Evolutionary conservation across 2,113 vertebrate species (phyloP).

Genomic region (Phaethornis superciliosus): DNA sequence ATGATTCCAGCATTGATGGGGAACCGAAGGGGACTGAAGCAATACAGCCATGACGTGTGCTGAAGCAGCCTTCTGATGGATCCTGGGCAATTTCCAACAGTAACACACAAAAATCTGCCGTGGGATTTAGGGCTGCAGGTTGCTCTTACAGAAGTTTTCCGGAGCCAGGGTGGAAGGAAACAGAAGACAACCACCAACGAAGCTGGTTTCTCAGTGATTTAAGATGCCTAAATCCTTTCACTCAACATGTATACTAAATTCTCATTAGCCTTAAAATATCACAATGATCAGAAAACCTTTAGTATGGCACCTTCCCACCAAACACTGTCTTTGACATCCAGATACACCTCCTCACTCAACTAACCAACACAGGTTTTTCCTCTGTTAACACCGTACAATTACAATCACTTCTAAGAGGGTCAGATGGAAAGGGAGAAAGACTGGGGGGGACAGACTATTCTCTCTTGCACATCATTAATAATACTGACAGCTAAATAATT

Average conservation of each 20-base stretch:
- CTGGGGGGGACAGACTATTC: neutral
- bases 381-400: neutral
- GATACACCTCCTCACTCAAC: neutral
- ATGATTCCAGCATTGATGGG: neutral
- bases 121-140: neutral
- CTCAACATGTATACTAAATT: neutral
- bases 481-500: neutral
- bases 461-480: neutral
- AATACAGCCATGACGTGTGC: neutral
- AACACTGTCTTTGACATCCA: neutral
- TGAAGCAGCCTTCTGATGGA: neutral
- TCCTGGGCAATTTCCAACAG: neutral
- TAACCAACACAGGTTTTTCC: neutral
- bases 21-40: neutral
- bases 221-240: neutral
- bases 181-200: neutral
- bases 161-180: neutral
- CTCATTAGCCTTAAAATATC: neutral
- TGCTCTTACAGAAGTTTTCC: neutral
- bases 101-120: neutral
- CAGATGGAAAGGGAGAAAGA: neutral
- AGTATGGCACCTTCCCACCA: neutral
- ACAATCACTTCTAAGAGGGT: neutral
- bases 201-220: neutral
- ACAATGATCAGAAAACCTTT: neutral